phyloP scores from a whole-genome alignment of 2,888 invertebrate species.

The Nymphalis polychloros region DNA sequence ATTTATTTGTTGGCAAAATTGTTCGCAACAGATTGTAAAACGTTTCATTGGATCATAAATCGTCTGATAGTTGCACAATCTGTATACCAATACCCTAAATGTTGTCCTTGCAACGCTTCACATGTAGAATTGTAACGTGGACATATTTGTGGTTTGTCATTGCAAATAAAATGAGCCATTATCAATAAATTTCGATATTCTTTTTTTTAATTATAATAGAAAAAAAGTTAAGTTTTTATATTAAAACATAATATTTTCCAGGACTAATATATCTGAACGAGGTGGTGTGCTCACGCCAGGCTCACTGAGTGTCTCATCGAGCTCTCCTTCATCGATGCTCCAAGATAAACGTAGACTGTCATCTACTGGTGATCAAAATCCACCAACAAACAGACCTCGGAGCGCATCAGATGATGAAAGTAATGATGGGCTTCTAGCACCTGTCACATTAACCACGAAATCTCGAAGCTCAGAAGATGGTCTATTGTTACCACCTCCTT shows the following conservation, averaged over 20 bases:
- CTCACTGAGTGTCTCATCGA: conserved; percentile 72
- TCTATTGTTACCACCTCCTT: conserved; percentile 86
- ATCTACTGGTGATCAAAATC: conserved; percentile 63
- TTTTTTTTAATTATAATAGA: neutral
- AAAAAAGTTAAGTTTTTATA: too few species aligned
- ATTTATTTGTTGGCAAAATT: conserved; percentile 53
- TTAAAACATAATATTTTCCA: conserved; percentile 45
- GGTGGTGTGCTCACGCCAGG: conserved; percentile 75
- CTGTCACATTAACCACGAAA: conserved; percentile 65
- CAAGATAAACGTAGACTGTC: conserved; percentile 70
- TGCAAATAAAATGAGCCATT: neutral
- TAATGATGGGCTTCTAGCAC: conserved; percentile 68
- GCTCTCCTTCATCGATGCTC: conserved; percentile 76
- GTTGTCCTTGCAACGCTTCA: conserved; percentile 28
- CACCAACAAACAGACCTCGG: conserved; percentile 64
- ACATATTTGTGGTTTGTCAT: conserved; percentile 21
- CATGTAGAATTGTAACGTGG: conserved; percentile 15
- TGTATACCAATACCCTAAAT: conserved; percentile 27
- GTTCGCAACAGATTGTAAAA: conserved; percentile 20
- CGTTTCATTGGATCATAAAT: neutral
- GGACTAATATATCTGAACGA: conserved; percentile 70
- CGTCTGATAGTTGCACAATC: conserved; percentile 14
- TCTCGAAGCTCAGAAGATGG: conserved; percentile 75
- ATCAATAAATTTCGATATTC: neutral
- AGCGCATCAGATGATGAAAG: conserved; percentile 74